phyloP scores from a whole-genome alignment of 1,140 invertebrate species.

The Temnothorax nylanderi region DNA sequence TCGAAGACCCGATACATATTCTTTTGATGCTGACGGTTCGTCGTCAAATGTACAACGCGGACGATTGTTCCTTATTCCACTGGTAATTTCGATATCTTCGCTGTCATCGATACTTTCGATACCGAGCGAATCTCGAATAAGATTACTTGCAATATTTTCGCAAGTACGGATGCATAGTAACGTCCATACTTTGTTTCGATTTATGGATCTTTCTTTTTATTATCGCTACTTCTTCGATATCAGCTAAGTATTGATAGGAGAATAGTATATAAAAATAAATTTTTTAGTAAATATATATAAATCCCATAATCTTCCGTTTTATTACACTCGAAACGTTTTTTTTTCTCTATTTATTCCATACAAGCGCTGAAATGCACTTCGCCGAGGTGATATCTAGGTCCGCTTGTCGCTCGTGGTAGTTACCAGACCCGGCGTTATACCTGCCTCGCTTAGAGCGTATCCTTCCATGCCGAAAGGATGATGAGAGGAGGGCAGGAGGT shows the following conservation, averaged over 20 bases:
- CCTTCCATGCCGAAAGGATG: constrained; percentile 19
- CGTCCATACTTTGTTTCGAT: not conserved
- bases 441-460: constrained; percentile 49
- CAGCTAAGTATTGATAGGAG: not conserved
- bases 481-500: not conserved
- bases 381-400: constrained; percentile 30
- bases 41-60: constrained; percentile 5
- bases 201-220: not conserved
- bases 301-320: constrained; percentile 8
- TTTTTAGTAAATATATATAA: not conserved
- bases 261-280: not conserved
- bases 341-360: constrained; percentile 1
- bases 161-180: not conserved
- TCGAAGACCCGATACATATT: constrained; percentile 59
- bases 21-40: constrained; percentile 23
- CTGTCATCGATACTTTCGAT: not conserved
- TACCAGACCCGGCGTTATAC: constrained; percentile 29
- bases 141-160: not conserved
- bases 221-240: not conserved
- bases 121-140: not conserved
- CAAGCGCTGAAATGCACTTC: constrained; percentile 48
- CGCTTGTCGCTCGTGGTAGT: constrained; percentile 36
- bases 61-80: constrained; percentile 32
- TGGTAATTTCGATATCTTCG: constrained; percentile 26
- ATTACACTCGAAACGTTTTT: constrained; percentile 3